Base-by-base conservation (phyloP, 2,888 invertebrate species). In the Epicampocera succincta region DNA sequence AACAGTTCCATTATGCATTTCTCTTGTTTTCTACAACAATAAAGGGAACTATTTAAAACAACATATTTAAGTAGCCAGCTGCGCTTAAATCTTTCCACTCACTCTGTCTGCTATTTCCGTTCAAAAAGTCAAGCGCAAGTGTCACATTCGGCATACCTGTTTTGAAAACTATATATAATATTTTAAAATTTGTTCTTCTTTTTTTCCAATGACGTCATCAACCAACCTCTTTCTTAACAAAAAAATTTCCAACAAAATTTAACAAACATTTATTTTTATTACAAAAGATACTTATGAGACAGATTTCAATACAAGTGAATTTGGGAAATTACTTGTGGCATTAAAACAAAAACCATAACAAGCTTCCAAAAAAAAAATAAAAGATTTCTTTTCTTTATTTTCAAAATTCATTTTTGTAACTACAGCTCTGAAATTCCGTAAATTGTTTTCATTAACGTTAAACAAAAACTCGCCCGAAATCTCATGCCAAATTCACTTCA, bases 231-330 rank as follows among this genome's bases (percentile, higher is more conserved):
- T 46, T 40, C 58, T 15, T 42, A 25, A 25, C 42, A 42, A 40
- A 68, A 65, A 42, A 33, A 33, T 1, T 4, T 3, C 29, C 38
- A 75, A 68, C 33, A 65, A 65, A 40, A 65, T 58, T 75, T 54
- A 63, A 79, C 52, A 60, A 68, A 74, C 74, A 80, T 80, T 72
- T 83, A 81, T 72, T 72, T 76, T 71, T 68, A 81, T 88, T 88
- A 89, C 89, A 89, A 89, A 89, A 89, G 89, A 89, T 89, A 89
- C 89, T 89, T 89, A 89, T 88, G 90, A 89, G 89, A 89, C 89
- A 89, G 90, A 89, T 89, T 89, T 89, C 89, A 89, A 89, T 89
- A 85, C 89, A 89, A 89, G 90, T 87, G 86, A 85, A 86, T 85
- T 89, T 89, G 89, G 89, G 88, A 89, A 88, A 87, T 87, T 87